Percentiles rank a stretch among this genome's conserved stretches.
Conservation (phyloP, 2,113 vertebrate genomes). For the Ranitomeya imitator region DNA sequence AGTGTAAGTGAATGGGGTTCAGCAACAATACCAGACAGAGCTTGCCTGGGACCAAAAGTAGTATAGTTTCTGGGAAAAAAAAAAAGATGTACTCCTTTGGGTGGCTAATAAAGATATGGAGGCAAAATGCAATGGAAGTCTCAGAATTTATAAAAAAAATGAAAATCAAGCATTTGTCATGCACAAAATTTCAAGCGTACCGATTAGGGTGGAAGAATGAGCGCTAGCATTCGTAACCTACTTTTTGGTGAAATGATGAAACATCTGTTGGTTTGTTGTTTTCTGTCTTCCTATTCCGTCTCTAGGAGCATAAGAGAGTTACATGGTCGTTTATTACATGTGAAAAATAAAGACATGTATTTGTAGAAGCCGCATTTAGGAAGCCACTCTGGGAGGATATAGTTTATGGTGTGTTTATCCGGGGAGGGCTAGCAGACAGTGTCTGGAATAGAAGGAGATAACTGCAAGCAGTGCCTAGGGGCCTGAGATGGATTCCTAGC, state of each 20-base stretch:
- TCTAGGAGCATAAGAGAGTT: background rate
- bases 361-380: background rate
- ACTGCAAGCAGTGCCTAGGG: conserved; percentile 53
- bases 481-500: conserved; percentile 43
- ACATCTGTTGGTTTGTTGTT: background rate
- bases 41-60: too few species aligned
- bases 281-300: background rate
- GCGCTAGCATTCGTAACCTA: background rate
- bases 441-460: conserved; percentile 44
- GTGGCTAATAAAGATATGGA: background rate
- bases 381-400: conserved; percentile 1
- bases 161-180: background rate
- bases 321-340: background rate
- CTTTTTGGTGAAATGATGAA: background rate
- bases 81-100: too few species aligned
- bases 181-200: background rate
- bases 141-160: background rate
- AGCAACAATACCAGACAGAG: too few species aligned
- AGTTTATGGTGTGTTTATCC: conserved; percentile 51
- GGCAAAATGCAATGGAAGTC: background rate
- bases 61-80: too few species aligned
- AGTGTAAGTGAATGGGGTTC: too few species aligned
- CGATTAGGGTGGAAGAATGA: background rate
- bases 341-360: conserved; percentile 12
- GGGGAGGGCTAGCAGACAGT: background rate